Evolutionary conservation across 2,888 invertebrate species (phyloP), one percentile per base, ranked within the genome.

Genomic region (Macaria notata): DNA sequence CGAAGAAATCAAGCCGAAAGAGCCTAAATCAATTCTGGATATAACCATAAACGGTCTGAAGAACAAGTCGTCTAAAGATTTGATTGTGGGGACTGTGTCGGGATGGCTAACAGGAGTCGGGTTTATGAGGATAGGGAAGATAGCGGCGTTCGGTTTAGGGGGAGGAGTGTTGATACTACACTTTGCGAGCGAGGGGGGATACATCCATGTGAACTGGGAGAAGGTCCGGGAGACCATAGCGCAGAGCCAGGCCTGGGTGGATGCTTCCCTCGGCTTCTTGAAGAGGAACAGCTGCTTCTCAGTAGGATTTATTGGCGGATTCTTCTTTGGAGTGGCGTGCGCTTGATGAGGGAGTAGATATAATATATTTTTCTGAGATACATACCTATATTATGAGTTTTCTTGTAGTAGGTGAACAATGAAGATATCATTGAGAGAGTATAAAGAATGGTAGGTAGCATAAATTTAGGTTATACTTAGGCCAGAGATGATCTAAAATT

Each of bases 151-250:
- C 57, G 96, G 97, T 0, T 88, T 98, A 42, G 98, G 98, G 39
- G 97, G 98, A 6, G 95, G 97, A 31, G 94, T 98, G 30, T 94
- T 98, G 54, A 87, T 98, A 9, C 86, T 98, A 38, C 96, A 98
- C 92, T 92, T 98, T 46, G 98, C 98, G 0, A 95, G 95, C 62
- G 96, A 98, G 72, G 94, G 96, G 67, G 98, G 98, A 3, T 97
- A 97, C 72, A 95, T 98, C 4, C 94, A 95, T 66, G 93, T 97
- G 54, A 97, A 98, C 84, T 98, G 98, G 98, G 95, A 95, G 42
- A 94, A 95, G 79, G 92, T 98, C 3, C 94, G 94, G 66, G 94
- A 93, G 63, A 94, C 96, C 53, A 92, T 96, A 0, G 95, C 95
- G 56, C 94, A 94, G 73, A 94, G 96, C 9, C 93, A 95, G 41